A percentile compares a stretch with the other conserved stretches of the same genome.
phyloP scores from a whole-genome alignment of 1,140 invertebrate genomes.

The Caenorhabditis tropicalis region DNA sequence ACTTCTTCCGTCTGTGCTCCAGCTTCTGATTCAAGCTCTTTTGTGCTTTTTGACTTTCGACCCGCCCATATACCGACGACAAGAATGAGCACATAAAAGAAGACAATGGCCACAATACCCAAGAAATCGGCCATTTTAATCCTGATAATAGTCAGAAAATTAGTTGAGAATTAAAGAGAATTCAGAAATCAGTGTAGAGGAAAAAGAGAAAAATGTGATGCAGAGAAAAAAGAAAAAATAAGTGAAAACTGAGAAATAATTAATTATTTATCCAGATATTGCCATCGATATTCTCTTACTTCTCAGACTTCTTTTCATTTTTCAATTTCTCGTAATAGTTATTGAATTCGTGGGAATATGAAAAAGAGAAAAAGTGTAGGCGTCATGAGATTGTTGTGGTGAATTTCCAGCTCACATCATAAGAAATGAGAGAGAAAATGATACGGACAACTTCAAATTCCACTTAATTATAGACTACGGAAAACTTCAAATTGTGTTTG shows the following conservation, averaged over 20 bases:
- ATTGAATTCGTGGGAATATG: slow-evolving; percentile 24
- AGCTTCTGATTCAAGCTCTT: slow-evolving; percentile 76
- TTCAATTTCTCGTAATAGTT: slow-evolving; percentile 4
- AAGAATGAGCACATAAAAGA: slow-evolving; percentile 91
- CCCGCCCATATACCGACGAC: slow-evolving; percentile 92
- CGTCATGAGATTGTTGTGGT: background rate
- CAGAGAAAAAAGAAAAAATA: background rate
- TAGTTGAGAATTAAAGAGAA: background rate
- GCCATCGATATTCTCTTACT: background rate
- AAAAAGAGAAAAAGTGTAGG: background rate
- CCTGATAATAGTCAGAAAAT: background rate
- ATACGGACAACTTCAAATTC: background rate
- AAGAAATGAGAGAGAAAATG: background rate
- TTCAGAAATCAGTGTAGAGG: background rate
- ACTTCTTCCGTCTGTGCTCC: slow-evolving; percentile 83
- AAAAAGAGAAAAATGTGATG: background rate
- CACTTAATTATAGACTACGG: background rate
- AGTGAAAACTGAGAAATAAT: slow-evolving; percentile 37
- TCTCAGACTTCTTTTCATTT: background rate
- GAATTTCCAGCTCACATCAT: background rate
- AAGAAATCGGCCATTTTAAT: slow-evolving; percentile 79
- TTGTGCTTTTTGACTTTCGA: slow-evolving; percentile 80
- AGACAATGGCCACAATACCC: slow-evolving; percentile 86
- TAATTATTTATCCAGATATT: slow-evolving; percentile 41
- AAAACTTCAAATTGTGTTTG: no score